Base-by-base conservation (phyloP, 2,888 invertebrate genomes). In the Drosophila buzzatii region DNA sequence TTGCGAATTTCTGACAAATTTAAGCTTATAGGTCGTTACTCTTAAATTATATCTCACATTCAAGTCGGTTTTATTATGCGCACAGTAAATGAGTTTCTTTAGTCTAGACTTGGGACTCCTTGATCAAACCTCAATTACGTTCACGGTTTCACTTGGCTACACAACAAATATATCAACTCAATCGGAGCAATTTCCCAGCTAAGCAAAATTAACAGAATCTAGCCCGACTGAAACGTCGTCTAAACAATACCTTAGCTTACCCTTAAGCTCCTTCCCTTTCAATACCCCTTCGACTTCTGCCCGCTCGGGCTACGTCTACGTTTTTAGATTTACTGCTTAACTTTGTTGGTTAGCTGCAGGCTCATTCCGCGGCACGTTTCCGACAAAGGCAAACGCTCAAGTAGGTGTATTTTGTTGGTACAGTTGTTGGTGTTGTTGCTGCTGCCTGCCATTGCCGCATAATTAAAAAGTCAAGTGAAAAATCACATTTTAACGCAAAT, bases 381-480 rank as follows among this genome's bases (percentile, higher is more conserved):
- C 74, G 49, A 71, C 77, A 79, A 78, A 71, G 79, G 76, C 70
- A 45, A 82, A 70, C 68, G 69, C 79, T 89, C 85, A 84, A 85
- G 85, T 89, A 89, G 85, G 85, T 85, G 89, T 86, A 79, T 84
- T 89, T 81, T 79, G 70, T 71, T 66, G 70, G 42, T 61, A 39
- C 41, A 39, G 45, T 47, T 64, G 68, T 16, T 70, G 60, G 31
- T 60, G 59, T 33, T 69, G 35, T 8, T 35, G 41, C 12, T 55
- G 39, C 9, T 62, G 58, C 72, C 58, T 80, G 72, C 70, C 70
- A 60, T 73, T 76, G 82, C 85, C 82, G 86, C 85, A 85, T 88
- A 88, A 88, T 88, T 88, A 88, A 88, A 87, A 88, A 88, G 87
- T 88, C 89, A 88, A 88, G 89, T 88, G 89, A 88, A 91, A 90